Conservation (phyloP, 2,113 vertebrate species). For the Poeciliopsis occidentalis region DNA sequence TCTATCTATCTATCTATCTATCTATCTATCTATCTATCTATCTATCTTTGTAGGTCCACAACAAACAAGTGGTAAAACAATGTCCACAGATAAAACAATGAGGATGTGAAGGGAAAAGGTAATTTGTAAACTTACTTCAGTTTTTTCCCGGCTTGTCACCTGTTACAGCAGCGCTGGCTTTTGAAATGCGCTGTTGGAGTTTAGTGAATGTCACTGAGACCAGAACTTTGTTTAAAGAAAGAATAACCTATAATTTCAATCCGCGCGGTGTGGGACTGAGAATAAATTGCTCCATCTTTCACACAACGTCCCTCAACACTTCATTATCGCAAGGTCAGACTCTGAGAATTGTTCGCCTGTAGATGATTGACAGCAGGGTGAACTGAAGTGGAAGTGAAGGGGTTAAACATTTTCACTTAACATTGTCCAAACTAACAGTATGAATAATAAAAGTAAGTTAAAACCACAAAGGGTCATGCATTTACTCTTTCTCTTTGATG, state of each 20-base stretch:
- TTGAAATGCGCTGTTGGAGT: background rate
- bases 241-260: constrained; percentile 8
- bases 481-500: accelerated
- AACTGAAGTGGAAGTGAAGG: constrained; percentile 34
- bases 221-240: background rate
- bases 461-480: too few species aligned
- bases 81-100: background rate
- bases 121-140: constrained; percentile 46
- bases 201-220: background rate
- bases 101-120: background rate
- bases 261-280: background rate
- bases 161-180: constrained; percentile 44
- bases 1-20: too few species aligned
- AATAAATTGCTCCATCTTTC: constrained; percentile 47
- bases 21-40: background rate
- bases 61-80: background rate
- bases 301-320: constrained; percentile 53
- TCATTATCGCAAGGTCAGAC: constrained; percentile 64
- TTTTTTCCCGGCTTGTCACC: constrained; percentile 40
- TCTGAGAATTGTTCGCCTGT: constrained; percentile 50
- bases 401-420: background rate
- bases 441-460: accelerated
- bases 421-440: background rate
- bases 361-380: constrained; percentile 78
- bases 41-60: background rate